Evolutionary conservation across 2,113 vertebrate genomes (phyloP).

Genomic region (Hippocampus abdominalis): DNA sequence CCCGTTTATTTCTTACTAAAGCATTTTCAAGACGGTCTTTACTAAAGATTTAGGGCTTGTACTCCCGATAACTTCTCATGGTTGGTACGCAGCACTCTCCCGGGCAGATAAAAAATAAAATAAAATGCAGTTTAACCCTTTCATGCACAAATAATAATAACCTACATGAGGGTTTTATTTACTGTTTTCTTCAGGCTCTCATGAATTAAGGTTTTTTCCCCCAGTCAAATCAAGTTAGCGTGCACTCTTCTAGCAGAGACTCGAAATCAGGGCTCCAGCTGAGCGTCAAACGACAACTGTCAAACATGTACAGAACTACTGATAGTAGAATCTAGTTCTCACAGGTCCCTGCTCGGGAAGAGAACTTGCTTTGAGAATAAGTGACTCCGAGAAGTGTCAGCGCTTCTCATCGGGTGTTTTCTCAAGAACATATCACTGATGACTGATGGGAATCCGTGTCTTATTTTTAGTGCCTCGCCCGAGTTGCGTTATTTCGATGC

Average conservation of each 20-base stretch:
- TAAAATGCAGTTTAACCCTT: not conserved
- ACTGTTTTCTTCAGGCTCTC: no score
- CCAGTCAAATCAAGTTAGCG: conserved; percentile 58
- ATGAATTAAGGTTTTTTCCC: conserved; percentile 14
- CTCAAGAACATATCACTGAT: conserved; percentile 1
- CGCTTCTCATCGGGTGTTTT: not conserved
- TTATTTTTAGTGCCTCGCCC: conserved; percentile 17
- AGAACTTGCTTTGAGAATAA: not conserved
- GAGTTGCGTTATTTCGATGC: conserved; percentile 1
- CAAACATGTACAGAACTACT: not conserved
- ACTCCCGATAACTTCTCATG: no score
- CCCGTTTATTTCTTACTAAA: no score
- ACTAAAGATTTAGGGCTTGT: no score
- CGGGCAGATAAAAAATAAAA: not conserved
- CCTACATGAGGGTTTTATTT: no score
- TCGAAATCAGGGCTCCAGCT: conserved; percentile 22
- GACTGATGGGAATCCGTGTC: conserved; percentile 18
- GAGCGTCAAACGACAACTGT: not conserved
- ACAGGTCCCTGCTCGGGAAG: not conserved
- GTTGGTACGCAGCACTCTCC: no score
- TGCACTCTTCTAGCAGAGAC: conserved; percentile 45
- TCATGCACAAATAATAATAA: no score
- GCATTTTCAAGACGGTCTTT: no score
- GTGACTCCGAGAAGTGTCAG: conserved; percentile 2
- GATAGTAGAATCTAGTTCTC: not conserved